Base-by-base conservation (phyloP, 1,140 invertebrate genomes). In the Pseudomyrmex sp. region DNA sequence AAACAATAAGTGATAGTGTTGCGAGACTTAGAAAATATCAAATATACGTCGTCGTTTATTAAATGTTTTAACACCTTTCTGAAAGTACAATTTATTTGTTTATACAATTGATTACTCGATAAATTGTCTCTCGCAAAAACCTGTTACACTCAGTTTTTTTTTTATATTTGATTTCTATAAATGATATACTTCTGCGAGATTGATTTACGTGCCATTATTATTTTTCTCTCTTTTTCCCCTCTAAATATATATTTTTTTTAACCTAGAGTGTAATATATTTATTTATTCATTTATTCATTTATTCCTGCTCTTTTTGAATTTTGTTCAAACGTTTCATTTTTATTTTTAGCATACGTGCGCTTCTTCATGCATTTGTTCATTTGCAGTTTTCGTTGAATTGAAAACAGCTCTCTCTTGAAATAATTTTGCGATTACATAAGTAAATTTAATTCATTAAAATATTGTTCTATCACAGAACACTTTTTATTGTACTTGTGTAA, bases 81-180 rank as follows among this genome's bases (percentile, higher is more conserved):
- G 35, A 35, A 35, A 35, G 35, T 35, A 35, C 35, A 7, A 35
- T 77, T 66, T 3, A 5, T 12, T 10, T n/a, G 23, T 12, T 23
- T 44, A 66, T 10, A 61, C 23, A 66, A 77, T 77, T 66, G 26
- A 66, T 65, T 54, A 66, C 0, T n/a, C 12, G n/a, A 7, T 44
- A 12, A 54, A 76, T 68, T 18, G 2, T 66, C 48, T 63, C 0
- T 76, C 59, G 3, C 18, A 4, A 12, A 48, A 20, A 66, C 54
- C 13, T 68, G n/a, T 46, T 10, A 44, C 18, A 2, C 2, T 4
- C 35, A 18, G 10, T 26, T 4, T 44, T 77, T 44, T n/a, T 26
- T 35, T 35, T 35, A 7, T 35, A 35, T 35, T 35, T n/a, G 54
- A 50, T 2, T 77, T 15, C 13, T 52, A n/a, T 18, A 50, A 66